Evolutionary conservation across 2,888 invertebrate species (phyloP).

Genomic region (Hyles lineata): DNA sequence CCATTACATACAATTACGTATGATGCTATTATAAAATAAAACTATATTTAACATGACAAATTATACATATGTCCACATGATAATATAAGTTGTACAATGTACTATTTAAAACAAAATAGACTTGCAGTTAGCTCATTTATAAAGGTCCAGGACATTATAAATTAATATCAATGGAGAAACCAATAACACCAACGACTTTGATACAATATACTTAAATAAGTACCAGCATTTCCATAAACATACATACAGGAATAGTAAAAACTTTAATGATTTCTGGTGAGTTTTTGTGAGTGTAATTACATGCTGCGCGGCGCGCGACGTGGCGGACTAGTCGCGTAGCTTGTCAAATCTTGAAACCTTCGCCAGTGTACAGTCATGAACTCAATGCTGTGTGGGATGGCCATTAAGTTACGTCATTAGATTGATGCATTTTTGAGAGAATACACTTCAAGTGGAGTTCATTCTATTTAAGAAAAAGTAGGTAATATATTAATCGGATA

Average conservation of each 20-base stretch:
- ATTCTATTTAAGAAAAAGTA: no score
- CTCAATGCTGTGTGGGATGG: neutral
- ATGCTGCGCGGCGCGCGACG: neutral
- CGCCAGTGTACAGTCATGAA: neutral
- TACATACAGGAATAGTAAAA: neutral
- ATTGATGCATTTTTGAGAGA: neutral
- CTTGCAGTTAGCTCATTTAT: no score
- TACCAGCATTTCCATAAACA: neutral
- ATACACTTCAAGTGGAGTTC: neutral
- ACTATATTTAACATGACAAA: no score
- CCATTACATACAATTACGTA: no score
- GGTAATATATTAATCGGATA: no score
- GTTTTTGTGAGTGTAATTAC: slow-evolving; percentile 15
- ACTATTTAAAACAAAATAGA: no score
- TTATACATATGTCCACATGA: no score
- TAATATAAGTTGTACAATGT: no score
- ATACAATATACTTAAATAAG: neutral
- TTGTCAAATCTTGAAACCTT: neutral
- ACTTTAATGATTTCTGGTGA: neutral
- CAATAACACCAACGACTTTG: no score
- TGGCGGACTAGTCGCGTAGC: neutral
- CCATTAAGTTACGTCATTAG: neutral
- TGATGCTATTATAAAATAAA: no score
- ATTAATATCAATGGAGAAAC: no score
- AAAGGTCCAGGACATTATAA: no score